Percentiles rank a stretch among this genome's conserved stretches.
Evolutionary conservation across 2,888 invertebrate genomes (phyloP).

Genomic region (Melieria picta): DNA sequence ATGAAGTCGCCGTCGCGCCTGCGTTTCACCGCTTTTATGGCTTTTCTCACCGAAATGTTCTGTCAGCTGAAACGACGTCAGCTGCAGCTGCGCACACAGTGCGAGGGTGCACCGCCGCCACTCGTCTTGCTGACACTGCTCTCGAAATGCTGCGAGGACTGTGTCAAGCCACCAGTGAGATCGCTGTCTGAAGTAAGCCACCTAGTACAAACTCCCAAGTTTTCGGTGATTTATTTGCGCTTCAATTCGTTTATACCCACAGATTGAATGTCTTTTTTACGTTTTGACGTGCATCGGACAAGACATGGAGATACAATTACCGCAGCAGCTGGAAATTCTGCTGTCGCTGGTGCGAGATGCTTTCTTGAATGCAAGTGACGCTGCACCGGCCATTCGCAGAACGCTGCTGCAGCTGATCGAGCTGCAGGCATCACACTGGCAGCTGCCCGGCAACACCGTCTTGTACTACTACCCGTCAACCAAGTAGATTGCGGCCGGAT

Average conservation of each 20-base stretch:
- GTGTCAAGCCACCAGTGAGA: slow-evolving; percentile 83
- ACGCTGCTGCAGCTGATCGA: slow-evolving; percentile 90
- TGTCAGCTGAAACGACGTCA: slow-evolving; percentile 81
- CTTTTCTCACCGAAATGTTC: slow-evolving; percentile 90
- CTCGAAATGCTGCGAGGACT: slow-evolving; percentile 89
- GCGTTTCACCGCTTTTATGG: slow-evolving; percentile 84
- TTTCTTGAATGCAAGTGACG: slow-evolving; percentile 79
- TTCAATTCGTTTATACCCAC: slow-evolving; percentile 33
- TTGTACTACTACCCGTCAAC: slow-evolving; percentile 85
- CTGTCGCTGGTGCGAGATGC: slow-evolving; percentile 85
- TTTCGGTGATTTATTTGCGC: neutral
- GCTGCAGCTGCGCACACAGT: slow-evolving; percentile 69
- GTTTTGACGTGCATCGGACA: slow-evolving; percentile 89
- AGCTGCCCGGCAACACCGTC: slow-evolving; percentile 87
- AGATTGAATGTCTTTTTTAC: slow-evolving; percentile 90
- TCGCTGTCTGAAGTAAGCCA: slow-evolving; percentile 79
- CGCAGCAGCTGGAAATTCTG: slow-evolving; percentile 81
- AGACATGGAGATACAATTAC: slow-evolving; percentile 84
- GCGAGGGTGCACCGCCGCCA: slow-evolving; percentile 74
- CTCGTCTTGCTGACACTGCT: slow-evolving; percentile 83
- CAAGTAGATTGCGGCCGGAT: slow-evolving; percentile 61
- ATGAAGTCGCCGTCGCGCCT: slow-evolving; percentile 72
- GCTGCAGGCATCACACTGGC: slow-evolving; percentile 90
- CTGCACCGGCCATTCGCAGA: slow-evolving; percentile 81
- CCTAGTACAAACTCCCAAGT: slow-evolving; percentile 4